Evolutionary conservation across 2,797 vertebrate species (phyloP), one percentile per base, ranked within the genome.

Genomic region (Cuculus canorus): DNA sequence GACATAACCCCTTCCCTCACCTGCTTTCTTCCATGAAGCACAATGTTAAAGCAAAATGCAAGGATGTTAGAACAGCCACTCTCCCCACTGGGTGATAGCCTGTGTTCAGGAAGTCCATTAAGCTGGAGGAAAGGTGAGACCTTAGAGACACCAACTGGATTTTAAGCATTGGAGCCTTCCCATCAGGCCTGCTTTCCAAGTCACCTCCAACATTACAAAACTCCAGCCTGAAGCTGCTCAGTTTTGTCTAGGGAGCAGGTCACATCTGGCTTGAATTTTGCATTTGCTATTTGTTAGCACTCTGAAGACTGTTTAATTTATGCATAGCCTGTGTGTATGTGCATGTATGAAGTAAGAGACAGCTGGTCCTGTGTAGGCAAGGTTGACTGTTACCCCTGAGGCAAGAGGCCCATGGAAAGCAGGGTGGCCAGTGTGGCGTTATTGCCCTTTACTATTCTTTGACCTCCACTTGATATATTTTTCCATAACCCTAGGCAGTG

Each of bases 401-500:
- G 90, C 96, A 87, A 91, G 88, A 91, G 66, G 48, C 70, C 85
- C 64, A 77, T 64, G 91, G 88, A 90, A 94, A 85, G 61, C 88
- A 93, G 91, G 33, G 68, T 91, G 88, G 48, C 60, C 27, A 8
- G 78, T 82, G 80, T 91, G 91, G 70, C 68, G 64, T 88, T 96
- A 71, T 73, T 92, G 91, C 90, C 88, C 91, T 94, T 76, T 92
- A 14, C 81, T 81, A 75, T 94, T 93, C 88, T 92, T 82, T 87
- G 92, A 96, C 86, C 90, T 92, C 88, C 4, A 14, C 50, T 91
- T 96, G 73, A 93, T 96, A 82, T 82, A 77, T 96, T 96, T 97
- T 96, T 94, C 95, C 95, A 96, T 96, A 84, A 86, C 88, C 93
- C 47, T 90, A 94, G 95, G 95, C 95, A 92, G 45, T 27, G 9